These are phyloP conservation scores for Acleris laterana DNA, from an alignment of 2,888 invertebrate genomes.

Conservation along the genomic window DNA sequence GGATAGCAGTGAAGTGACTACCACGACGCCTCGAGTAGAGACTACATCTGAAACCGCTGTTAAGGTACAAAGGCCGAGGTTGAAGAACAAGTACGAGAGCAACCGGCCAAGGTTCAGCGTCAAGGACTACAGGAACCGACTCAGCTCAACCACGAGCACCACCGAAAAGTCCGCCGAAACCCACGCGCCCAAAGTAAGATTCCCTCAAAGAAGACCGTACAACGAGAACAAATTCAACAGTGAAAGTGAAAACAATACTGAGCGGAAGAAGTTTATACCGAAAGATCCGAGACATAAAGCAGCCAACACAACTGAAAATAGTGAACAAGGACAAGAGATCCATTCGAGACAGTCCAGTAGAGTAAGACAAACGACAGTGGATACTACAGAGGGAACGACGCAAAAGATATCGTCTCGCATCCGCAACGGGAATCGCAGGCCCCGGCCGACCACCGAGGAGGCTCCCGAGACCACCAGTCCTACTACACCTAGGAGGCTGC, in stretches of 20 bases:
- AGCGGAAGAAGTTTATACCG: slow-evolving; percentile 80
- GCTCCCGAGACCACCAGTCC: slow-evolving; percentile 60
- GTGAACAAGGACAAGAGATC: slow-evolving; percentile 65
- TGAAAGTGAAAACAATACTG: slow-evolving; percentile 73
- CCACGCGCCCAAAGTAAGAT: slow-evolving; percentile 70
- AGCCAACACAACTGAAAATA: slow-evolving; percentile 57
- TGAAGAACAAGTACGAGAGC: slow-evolving; percentile 83
- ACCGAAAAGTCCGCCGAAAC: slow-evolving; percentile 67
- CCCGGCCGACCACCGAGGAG: slow-evolving; percentile 68
- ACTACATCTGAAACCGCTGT: slow-evolving; percentile 56
- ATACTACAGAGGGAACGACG: slow-evolving; percentile 66
- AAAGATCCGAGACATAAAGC: slow-evolving; percentile 75
- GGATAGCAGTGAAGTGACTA: slow-evolving; percentile 49
- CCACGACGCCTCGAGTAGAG: slow-evolving; percentile 61
- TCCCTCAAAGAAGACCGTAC: slow-evolving; percentile 77
- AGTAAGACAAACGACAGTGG: slow-evolving; percentile 66
- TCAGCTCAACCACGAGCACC: slow-evolving; percentile 83
- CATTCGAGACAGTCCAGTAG: slow-evolving; percentile 60
- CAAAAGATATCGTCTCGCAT: slow-evolving; percentile 73
- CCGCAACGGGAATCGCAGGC: slow-evolving; percentile 69
- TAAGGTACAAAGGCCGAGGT: slow-evolving; percentile 65
- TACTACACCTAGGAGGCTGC: slow-evolving; percentile 61
- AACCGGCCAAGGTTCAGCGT: slow-evolving; percentile 90
- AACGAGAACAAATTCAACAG: slow-evolving; percentile 57
- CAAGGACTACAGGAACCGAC: slow-evolving; percentile 88